These are phyloP conservation scores for Lasioglossum calceatum DNA, from an alignment of 2,888 invertebrate species.

Conservation along the genomic window DNA sequence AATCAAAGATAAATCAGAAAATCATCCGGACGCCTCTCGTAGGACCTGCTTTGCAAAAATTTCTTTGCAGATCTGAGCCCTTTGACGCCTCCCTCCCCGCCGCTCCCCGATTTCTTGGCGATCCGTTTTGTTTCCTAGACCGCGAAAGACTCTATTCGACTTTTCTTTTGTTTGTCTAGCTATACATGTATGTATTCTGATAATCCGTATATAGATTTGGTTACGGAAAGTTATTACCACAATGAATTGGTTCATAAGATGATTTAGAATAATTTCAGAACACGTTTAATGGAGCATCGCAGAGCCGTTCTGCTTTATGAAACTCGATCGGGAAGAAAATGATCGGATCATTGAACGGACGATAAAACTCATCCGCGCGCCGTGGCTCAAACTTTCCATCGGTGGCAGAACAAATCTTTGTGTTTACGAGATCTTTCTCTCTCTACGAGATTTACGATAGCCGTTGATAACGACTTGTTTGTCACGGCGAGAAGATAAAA, in stretches of 20 bases:
- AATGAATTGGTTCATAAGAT: too few species aligned
- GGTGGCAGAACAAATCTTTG: neutral
- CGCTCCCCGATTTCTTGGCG: neutral
- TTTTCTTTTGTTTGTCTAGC: too few species aligned
- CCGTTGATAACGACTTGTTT: conserved; percentile 43
- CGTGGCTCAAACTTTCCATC: conserved; percentile 18
- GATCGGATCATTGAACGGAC: neutral
- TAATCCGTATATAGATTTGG: neutral
- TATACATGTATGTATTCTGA: neutral
- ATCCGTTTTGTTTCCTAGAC: neutral
- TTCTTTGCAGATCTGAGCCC: neutral
- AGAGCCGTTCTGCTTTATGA: neutral
- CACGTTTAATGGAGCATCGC: neutral
- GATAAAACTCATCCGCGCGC: neutral
- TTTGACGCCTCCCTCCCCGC: neutral
- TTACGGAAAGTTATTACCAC: too few species aligned
- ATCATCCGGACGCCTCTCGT: conserved; percentile 12
- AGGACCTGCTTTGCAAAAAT: neutral
- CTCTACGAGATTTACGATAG: conserved; percentile 43
- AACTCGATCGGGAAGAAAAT: neutral
- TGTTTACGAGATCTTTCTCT: conserved; percentile 33
- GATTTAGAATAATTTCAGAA: too few species aligned
- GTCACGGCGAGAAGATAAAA: conserved; percentile 35
- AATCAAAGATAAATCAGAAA: conserved; percentile 51
- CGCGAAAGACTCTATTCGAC: neutral